A percentile compares a stretch with the other conserved stretches of the same genome.
Conservation (phyloP, 1,140 invertebrate genomes). For the Dreissena rostriformis region DNA sequence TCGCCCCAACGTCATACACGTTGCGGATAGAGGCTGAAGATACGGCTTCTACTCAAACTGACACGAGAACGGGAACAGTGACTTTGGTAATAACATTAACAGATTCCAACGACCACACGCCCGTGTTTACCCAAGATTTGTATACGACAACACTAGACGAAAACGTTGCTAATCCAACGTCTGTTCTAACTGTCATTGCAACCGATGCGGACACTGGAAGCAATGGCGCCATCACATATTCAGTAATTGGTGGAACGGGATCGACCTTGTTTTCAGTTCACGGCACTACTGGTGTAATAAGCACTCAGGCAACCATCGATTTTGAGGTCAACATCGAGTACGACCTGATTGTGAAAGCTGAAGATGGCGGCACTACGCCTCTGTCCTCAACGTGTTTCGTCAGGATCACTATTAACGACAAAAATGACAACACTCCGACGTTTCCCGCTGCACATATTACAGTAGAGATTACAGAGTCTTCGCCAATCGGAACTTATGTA, state of each 20-base stretch:
- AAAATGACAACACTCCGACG: conserved; percentile 51
- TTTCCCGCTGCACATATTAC: conserved; percentile 33
- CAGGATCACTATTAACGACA: conserved; percentile 49
- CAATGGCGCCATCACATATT: conserved; percentile 55
- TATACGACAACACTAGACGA: conserved; percentile 54
- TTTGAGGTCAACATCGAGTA: conserved; percentile 49
- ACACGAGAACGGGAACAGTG: conserved; percentile 54
- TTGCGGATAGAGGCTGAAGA: conserved; percentile 55
- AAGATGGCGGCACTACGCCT: conserved; percentile 32
- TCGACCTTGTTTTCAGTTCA: conserved; percentile 41
- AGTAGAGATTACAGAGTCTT: conserved; percentile 29
- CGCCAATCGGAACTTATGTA: conserved; percentile 19
- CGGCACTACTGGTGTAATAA: conserved; percentile 31
- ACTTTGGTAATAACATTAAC: conserved; percentile 61
- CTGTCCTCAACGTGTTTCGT: conserved; percentile 52
- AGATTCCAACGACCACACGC: conserved; percentile 91
- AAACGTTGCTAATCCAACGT: conserved; percentile 26
- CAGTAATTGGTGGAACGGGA: conserved; percentile 52
- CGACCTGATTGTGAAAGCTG: conserved; percentile 52
- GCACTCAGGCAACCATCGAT: conserved; percentile 34
- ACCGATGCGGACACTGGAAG: conserved; percentile 58
- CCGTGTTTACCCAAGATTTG: conserved; percentile 54
- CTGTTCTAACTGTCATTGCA: conserved; percentile 47
- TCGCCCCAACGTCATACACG: conserved; percentile 47
- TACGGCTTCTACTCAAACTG: conserved; percentile 40